A percentile compares a stretch with the other conserved stretches of the same genome.
These are phyloP conservation scores for Tenthredo distinguenda DNA, from an alignment of 2,888 invertebrate species.

Conservation along the genomic window DNA sequence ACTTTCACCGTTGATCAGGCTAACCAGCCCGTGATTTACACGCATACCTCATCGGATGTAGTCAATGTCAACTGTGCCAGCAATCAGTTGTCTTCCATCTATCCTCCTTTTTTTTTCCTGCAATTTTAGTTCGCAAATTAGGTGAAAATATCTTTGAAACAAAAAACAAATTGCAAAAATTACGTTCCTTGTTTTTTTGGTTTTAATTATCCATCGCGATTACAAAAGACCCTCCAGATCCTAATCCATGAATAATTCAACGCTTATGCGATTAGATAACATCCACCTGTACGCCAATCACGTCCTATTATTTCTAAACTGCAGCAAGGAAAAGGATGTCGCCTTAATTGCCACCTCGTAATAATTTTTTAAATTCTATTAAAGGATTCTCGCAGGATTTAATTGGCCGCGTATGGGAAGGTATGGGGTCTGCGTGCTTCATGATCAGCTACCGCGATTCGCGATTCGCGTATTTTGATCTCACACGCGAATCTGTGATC, in stretches of 20 bases:
- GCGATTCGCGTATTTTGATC: background rate
- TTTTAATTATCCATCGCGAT: no score
- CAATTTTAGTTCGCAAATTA: background rate
- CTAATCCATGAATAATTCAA: background rate
- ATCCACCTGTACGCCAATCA: background rate
- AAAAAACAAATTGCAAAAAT: no score
- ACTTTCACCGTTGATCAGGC: slow-evolving; percentile 69
- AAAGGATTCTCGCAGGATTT: background rate
- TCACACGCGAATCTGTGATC: background rate
- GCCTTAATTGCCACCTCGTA: background rate
- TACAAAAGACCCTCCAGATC: background rate
- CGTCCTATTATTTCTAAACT: background rate
- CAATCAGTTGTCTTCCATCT: background rate
- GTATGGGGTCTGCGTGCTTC: background rate
- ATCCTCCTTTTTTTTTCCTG: background rate
- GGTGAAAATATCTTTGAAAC: no score
- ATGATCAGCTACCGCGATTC: background rate
- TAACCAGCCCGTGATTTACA: slow-evolving; percentile 54
- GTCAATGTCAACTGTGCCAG: slow-evolving; percentile 66
- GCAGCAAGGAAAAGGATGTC: background rate
- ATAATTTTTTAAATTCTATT: background rate
- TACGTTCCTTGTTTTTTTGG: no score
- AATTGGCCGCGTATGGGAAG: background rate
- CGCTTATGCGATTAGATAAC: background rate
- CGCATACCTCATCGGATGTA: slow-evolving; percentile 61